A percentile compares a stretch with the other conserved stretches of the same genome.
phyloP scores from a whole-genome alignment of 2,113 vertebrate species.

The Meleagris gallopavo region DNA sequence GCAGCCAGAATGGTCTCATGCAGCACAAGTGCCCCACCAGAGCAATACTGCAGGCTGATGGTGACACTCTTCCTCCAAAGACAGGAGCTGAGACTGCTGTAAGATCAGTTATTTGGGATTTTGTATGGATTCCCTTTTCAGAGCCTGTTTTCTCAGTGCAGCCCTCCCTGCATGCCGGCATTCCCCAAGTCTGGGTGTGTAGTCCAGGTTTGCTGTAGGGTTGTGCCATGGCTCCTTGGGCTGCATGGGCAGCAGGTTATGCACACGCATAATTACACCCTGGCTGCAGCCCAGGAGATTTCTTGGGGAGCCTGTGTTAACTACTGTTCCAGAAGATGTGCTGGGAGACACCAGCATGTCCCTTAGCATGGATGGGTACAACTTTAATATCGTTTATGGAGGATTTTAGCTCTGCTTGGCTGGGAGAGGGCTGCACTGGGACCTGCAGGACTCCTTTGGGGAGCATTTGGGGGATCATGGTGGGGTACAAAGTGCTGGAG shows the following conservation, averaged over 20 bases:
- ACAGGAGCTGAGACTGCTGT: neutral
- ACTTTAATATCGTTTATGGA: neutral
- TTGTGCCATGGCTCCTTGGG: neutral
- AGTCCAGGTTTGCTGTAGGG: neutral
- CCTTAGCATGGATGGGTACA: neutral
- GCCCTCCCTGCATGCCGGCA: accelerated
- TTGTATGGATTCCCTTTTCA: neutral
- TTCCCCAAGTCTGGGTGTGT: neutral
- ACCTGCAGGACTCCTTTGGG: accelerated
- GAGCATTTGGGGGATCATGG: neutral
- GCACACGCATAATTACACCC: neutral
- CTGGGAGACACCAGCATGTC: neutral
- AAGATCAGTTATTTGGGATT: neutral
- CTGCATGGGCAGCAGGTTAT: neutral
- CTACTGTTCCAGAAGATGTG: neutral
- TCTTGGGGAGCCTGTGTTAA: neutral
- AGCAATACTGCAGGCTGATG: neutral
- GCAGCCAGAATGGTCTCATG: neutral
- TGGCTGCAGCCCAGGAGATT: neutral
- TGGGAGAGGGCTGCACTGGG: neutral
- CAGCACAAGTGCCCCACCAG: neutral
- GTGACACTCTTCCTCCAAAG: neutral
- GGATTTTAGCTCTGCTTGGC: neutral
- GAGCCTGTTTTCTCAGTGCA: accelerated
- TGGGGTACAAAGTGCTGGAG: neutral